Evolutionary conservation across 2,113 vertebrate genomes (phyloP).

Genomic region (Lichenostomus cassidix): DNA sequence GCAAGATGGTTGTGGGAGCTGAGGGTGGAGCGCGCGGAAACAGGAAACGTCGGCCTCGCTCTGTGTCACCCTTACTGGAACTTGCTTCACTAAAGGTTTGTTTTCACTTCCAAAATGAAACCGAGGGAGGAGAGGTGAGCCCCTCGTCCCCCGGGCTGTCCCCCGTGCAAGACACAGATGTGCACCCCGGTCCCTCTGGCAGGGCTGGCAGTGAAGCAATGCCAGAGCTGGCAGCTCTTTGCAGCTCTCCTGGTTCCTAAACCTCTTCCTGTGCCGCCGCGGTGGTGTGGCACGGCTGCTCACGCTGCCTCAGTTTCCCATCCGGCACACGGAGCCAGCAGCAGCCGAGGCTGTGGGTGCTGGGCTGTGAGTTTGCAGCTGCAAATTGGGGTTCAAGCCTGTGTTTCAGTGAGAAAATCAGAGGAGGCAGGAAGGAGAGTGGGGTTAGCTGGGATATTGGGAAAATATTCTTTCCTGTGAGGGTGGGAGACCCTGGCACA

Average conservation of each 20-base stretch:
- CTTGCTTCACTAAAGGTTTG: not conserved
- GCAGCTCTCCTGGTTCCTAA: not conserved
- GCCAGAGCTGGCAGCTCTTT: not conserved
- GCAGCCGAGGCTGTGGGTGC: not conserved
- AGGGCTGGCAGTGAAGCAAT: fast-evolving
- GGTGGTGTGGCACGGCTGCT: not conserved
- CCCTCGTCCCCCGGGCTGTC: not conserved
- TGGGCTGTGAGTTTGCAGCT: not conserved
- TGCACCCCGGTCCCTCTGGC: fast-evolving
- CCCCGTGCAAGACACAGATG: fast-evolving
- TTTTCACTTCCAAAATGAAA: conserved; percentile 17
- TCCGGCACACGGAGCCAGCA: fast-evolving
- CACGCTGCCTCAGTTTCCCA: not conserved
- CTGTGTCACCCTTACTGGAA: conserved; percentile 26
- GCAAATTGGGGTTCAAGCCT: not conserved
- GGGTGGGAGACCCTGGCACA: not conserved
- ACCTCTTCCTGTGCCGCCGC: fast-evolving
- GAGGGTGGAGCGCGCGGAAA: conserved; percentile 51
- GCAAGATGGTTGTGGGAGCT: conserved; percentile 13
- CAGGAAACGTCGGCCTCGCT: conserved; percentile 36
- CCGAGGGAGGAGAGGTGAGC: not conserved
- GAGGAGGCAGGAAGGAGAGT: not conserved
- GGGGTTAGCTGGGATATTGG: not conserved
- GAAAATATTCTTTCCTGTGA: not conserved
- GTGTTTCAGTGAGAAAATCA: not conserved